phyloP scores from a whole-genome alignment of 2,797 vertebrate species.

The Muscicapa striata region DNA sequence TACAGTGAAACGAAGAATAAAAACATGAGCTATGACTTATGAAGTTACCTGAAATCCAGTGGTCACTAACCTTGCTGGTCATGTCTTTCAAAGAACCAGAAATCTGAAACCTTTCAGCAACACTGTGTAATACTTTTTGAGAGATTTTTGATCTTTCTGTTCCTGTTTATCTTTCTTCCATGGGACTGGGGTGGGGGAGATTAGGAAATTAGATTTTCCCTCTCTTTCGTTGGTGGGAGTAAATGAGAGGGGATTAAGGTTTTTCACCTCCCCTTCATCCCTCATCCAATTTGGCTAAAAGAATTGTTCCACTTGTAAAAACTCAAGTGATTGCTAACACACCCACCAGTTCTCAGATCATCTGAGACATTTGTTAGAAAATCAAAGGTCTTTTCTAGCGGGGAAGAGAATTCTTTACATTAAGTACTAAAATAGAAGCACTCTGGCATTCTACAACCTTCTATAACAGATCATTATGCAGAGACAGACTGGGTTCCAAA shows the following conservation, averaged over 20 bases:
- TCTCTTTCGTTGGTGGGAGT: background rate
- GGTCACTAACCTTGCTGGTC: background rate
- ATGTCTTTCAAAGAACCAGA: background rate
- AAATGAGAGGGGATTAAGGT: background rate
- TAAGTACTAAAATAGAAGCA: slow-evolving; percentile 34
- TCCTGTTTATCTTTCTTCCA: background rate
- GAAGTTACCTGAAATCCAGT: background rate
- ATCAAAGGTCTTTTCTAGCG: slow-evolving; percentile 25
- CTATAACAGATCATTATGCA: background rate
- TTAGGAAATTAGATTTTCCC: slow-evolving; percentile 31
- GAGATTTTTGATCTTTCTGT: background rate
- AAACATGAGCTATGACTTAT: background rate
- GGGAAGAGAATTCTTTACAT: background rate
- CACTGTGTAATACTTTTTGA: background rate
- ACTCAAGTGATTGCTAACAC: background rate
- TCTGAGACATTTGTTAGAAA: slow-evolving; percentile 10
- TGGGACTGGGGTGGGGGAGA: background rate
- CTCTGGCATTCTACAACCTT: background rate
- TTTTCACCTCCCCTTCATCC: background rate
- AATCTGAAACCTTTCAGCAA: background rate
- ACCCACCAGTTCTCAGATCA: slow-evolving; percentile 9
- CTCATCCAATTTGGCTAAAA: background rate
- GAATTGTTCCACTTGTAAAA: slow-evolving; percentile 51
- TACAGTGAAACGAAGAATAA: background rate
- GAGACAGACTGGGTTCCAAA: background rate